Conservation (phyloP, 1,140 invertebrate genomes). For the Rhagoletis zephyria region DNA sequence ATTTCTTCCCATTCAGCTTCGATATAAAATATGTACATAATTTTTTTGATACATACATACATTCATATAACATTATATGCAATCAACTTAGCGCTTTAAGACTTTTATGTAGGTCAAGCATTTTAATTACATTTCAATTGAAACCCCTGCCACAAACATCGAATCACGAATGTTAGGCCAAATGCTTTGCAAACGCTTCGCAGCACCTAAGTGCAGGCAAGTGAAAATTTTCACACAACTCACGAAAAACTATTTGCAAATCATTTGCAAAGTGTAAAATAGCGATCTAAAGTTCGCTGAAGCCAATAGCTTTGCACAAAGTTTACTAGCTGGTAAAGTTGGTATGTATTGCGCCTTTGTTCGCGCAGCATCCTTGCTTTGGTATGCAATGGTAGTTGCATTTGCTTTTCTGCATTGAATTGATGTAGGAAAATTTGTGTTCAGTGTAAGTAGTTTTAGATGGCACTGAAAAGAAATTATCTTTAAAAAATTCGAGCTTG, state of each 20-base stretch:
- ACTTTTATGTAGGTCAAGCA: constrained; percentile 4
- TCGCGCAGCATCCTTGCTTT: not conserved
- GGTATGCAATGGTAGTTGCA: too few relatives aligned
- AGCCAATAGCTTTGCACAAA: too few relatives aligned
- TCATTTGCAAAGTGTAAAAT: not conserved
- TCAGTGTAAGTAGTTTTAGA: too few relatives aligned
- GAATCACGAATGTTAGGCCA: not conserved
- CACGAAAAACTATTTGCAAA: constrained; percentile 37
- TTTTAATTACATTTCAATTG: not conserved
- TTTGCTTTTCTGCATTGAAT: not conserved
- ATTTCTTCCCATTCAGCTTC: too few relatives aligned
- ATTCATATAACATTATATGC: too few relatives aligned
- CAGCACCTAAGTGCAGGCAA: not conserved
- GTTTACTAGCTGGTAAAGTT: too few relatives aligned
- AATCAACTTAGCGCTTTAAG: too few relatives aligned
- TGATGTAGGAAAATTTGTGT: too few relatives aligned
- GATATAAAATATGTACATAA: too few relatives aligned
- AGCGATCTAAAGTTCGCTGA: not conserved
- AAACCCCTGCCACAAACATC: not conserved
- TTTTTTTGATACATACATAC: too few relatives aligned
- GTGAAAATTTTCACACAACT: constrained; percentile 12
- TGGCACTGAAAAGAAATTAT: too few relatives aligned
- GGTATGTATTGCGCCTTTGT: not conserved
- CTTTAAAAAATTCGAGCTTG: too few relatives aligned
- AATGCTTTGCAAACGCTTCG: not conserved